Evolutionary conservation across 2,888 invertebrate species (phyloP).

Genomic region (Serrognathus titanus): DNA sequence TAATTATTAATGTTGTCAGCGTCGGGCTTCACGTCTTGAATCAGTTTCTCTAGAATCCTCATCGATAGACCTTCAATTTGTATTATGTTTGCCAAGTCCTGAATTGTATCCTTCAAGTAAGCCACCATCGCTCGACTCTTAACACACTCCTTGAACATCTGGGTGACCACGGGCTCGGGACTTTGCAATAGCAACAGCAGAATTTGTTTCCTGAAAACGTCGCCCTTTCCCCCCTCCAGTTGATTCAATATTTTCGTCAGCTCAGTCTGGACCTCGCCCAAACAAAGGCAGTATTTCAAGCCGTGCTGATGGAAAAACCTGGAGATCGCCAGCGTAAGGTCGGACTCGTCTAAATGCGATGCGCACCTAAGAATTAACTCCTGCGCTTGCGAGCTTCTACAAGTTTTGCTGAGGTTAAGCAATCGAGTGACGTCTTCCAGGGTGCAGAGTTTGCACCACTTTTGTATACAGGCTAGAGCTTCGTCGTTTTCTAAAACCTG

Average conservation of each 20-base stretch:
- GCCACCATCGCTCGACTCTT: conserved; percentile 32
- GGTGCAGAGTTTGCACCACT: conserved; percentile 35
- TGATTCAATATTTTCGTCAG: conserved; percentile 36
- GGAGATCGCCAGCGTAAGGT: conserved; percentile 29
- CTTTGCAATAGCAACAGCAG: conserved; percentile 39
- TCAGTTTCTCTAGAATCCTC: conserved; percentile 26
- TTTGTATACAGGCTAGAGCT: conserved; percentile 34
- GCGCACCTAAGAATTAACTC: conserved; percentile 38
- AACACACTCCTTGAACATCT: conserved; percentile 36
- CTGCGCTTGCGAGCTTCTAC: conserved; percentile 26
- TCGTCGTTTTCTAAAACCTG: conserved; percentile 34
- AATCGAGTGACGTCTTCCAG: conserved; percentile 34
- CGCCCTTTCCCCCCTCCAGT: conserved; percentile 20
- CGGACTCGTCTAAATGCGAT: conserved; percentile 26
- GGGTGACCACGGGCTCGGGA: conserved; percentile 30
- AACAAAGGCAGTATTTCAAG: conserved; percentile 24
- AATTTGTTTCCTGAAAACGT: conserved; percentile 30
- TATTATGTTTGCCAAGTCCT: conserved; percentile 16
- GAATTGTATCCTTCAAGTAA: conserved; percentile 25
- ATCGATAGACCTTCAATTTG: conserved; percentile 32
- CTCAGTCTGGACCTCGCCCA: conserved; percentile 24
- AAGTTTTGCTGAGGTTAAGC: conserved; percentile 27
- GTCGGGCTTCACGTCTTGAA: conserved; percentile 24
- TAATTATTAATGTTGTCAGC: conserved; percentile 32
- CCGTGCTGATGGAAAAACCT: conserved; percentile 36